Conservation (phyloP, 2,888 invertebrate species). For the Syrista parreyssii region DNA sequence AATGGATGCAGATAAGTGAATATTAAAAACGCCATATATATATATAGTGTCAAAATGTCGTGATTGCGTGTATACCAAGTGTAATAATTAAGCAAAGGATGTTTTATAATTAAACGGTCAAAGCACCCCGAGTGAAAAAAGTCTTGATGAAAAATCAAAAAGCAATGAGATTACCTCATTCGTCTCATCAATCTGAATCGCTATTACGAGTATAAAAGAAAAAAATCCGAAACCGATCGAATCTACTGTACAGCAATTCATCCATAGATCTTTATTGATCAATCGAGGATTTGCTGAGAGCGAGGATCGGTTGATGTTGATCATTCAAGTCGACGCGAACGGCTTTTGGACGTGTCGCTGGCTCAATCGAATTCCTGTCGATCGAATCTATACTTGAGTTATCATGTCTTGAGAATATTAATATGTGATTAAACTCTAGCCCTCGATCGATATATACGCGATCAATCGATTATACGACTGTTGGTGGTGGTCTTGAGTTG, state of each 20-base stretch:
- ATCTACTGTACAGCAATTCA: neutral
- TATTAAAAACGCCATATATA: neutral
- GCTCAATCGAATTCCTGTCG: neutral
- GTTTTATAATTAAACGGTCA: neutral
- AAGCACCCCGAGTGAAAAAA: neutral
- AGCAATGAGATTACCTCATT: neutral
- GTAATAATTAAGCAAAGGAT: neutral
- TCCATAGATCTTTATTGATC: neutral
- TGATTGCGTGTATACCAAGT: neutral
- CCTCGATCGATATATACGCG: neutral
- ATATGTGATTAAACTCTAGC: neutral
- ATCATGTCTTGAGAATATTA: neutral
- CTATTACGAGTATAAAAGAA: neutral
- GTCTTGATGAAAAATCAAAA: neutral
- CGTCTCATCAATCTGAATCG: neutral
- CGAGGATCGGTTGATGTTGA: neutral
- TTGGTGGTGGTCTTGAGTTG: conserved; percentile 60
- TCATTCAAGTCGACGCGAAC: neutral
- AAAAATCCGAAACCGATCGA: neutral
- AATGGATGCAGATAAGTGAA: neutral
- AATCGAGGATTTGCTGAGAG: neutral
- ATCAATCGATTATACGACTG: neutral
- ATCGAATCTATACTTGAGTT: neutral
- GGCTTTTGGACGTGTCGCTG: neutral
- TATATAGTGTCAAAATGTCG: neutral